phyloP scores from a whole-genome alignment of 2,797 vertebrate species.

The Rachycentron canadum region DNA sequence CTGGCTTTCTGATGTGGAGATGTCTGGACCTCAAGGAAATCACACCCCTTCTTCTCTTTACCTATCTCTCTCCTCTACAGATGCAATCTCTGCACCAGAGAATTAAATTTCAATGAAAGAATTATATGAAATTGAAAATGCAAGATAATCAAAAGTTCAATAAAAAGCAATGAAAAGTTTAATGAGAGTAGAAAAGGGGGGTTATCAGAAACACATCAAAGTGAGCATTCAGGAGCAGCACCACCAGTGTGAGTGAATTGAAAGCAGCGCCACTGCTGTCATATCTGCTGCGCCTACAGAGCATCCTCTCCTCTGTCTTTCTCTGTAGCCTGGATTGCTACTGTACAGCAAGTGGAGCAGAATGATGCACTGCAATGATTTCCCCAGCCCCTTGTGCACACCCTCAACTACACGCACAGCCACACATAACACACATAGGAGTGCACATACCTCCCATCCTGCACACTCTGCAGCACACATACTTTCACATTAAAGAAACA shows the following conservation, averaged over 20 bases:
- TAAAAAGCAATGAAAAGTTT: slow-evolving; percentile 72
- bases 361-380: slow-evolving; percentile 84
- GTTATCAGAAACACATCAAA: slow-evolving; percentile 73
- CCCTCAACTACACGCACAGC: slow-evolving; percentile 39
- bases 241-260: slow-evolving; percentile 42
- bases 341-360: slow-evolving; percentile 85
- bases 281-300: slow-evolving; percentile 55
- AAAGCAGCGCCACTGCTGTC: slow-evolving; percentile 53
- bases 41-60: slow-evolving; percentile 57
- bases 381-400: slow-evolving; percentile 56
- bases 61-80: slow-evolving; percentile 56
- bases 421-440: slow-evolving; percentile 18
- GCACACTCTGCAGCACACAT: slow-evolving; percentile 12
- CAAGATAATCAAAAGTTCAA: slow-evolving; percentile 75
- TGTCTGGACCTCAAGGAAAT: slow-evolving; percentile 72
- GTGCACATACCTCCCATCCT: slow-evolving; percentile 11
- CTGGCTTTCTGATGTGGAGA: slow-evolving; percentile 59
- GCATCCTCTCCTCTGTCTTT: slow-evolving; percentile 49
- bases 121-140: slow-evolving; percentile 71
- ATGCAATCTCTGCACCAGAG: slow-evolving; percentile 59
- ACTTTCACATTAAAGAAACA: slow-evolving; percentile 25
- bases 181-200: slow-evolving; percentile 69
- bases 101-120: slow-evolving; percentile 75
- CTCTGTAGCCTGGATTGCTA: slow-evolving; percentile 61
- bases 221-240: slow-evolving; percentile 50